phyloP scores from a whole-genome alignment of 2,113 vertebrate genomes.

The Rhynchopsitta pachyrhyncha region DNA sequence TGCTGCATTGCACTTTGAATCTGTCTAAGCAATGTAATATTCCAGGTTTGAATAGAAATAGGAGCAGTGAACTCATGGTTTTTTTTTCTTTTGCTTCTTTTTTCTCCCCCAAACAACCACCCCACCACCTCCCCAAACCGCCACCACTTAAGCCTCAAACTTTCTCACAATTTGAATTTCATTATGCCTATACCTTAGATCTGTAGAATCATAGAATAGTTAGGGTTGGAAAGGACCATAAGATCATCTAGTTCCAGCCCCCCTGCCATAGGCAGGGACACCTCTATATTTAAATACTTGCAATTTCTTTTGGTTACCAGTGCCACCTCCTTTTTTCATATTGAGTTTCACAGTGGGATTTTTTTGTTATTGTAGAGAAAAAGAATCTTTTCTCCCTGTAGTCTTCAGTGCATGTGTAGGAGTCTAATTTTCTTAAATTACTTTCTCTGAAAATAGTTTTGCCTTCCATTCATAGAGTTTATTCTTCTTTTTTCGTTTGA shows the following conservation, averaged over 20 bases:
- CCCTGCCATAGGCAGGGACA: too few species aligned
- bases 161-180: neutral
- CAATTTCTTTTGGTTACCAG: neutral
- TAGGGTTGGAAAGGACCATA: too few species aligned
- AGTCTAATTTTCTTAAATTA: neutral
- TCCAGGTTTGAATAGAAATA: neutral
- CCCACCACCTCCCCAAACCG: neutral
- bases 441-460: neutral
- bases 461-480: neutral
- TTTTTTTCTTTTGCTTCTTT: neutral
- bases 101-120: neutral
- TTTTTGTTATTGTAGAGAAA: neutral
- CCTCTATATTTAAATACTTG: neutral
- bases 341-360: neutral
- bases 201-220: too few species aligned
- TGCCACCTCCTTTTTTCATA: neutral
- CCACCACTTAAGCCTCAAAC: neutral
- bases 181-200: neutral
- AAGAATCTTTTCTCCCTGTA: neutral
- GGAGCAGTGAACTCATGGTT: neutral
- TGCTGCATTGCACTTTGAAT: neutral
- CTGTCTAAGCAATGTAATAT: neutral
- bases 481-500: neutral
- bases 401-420: neutral
- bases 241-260: too few species aligned